These are phyloP conservation scores for Dicranocentrus wangi DNA, from an alignment of 2,888 invertebrate genomes.

Conservation along the genomic window DNA sequence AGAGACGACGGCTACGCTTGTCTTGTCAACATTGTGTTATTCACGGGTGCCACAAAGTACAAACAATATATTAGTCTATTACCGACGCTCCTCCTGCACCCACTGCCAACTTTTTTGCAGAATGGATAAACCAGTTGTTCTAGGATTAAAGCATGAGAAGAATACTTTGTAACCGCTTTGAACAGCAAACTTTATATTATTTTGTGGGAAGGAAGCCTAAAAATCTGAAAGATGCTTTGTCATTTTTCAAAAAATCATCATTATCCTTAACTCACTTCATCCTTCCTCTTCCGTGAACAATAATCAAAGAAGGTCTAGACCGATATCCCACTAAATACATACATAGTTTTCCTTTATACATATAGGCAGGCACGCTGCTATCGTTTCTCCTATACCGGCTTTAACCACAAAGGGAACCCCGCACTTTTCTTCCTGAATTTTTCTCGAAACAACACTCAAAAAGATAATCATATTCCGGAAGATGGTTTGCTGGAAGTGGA, in stretches of 20 bases:
- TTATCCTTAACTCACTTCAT: background rate
- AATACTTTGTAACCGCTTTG: background rate
- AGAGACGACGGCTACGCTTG: background rate
- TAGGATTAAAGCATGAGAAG: background rate
- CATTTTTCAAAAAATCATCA: conserved; percentile 32
- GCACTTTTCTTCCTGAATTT: background rate
- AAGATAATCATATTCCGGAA: conserved; percentile 2
- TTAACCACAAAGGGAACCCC: background rate
- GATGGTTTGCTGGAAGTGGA: background rate
- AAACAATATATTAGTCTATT: background rate
- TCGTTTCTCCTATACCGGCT: background rate
- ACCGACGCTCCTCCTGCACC: background rate
- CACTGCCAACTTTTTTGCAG: conserved; percentile 3
- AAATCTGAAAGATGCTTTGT: conserved; percentile 1
- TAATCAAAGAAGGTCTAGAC: background rate
- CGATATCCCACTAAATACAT: background rate
- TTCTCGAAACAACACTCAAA: background rate
- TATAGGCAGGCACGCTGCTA: background rate
- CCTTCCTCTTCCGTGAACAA: background rate
- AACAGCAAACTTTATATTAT: background rate
- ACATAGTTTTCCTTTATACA: background rate
- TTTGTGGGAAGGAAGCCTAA: conserved; percentile 3
- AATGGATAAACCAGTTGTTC: conserved; percentile 14
- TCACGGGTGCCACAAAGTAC: background rate
- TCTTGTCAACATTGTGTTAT: background rate